Evolutionary conservation across 2,797 vertebrate genomes (phyloP).

Genomic region (Poecilia velifera): DNA sequence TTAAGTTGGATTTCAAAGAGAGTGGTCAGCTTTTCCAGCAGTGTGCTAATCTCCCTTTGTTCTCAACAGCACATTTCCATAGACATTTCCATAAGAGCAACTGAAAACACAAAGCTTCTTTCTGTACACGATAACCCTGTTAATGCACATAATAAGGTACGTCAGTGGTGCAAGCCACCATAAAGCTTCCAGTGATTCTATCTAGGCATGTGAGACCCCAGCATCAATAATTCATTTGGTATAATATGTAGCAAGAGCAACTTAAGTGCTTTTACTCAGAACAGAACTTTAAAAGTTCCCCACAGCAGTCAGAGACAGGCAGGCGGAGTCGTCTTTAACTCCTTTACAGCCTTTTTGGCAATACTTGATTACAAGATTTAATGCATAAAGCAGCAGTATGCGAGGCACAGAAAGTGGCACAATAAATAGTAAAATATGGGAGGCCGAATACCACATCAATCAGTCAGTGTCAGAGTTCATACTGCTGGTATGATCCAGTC

Average conservation of each 20-base stretch:
- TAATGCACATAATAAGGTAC: constrained; percentile 36
- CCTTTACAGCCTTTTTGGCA: constrained; percentile 52
- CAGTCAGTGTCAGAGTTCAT: constrained; percentile 43
- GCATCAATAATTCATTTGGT: constrained; percentile 27
- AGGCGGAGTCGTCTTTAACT: constrained; percentile 64
- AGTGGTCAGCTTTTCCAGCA: constrained; percentile 46
- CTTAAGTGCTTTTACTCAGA: constrained; percentile 73
- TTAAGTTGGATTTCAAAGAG: constrained; percentile 38
- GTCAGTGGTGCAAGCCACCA: constrained; percentile 36
- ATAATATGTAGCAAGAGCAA: constrained; percentile 55
- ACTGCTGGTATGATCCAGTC: constrained; percentile 51
- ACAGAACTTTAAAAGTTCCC: constrained; percentile 45
- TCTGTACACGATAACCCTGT: constrained; percentile 57
- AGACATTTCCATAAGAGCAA: constrained; percentile 82
- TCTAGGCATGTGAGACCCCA: constrained; percentile 32
- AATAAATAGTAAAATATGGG: constrained; percentile 73
- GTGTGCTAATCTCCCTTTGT: constrained; percentile 61
- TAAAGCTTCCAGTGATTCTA: constrained; percentile 61
- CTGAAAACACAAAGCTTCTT: constrained; percentile 62
- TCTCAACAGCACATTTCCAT: constrained; percentile 72
- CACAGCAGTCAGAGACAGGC: constrained; percentile 72
- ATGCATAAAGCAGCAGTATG: constrained; percentile 67
- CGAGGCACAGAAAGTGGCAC: constrained; percentile 53
- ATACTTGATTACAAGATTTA: constrained; percentile 44
- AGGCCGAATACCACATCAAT: constrained; percentile 36